Conservation (phyloP, 2,113 vertebrate genomes). For the Astur gentilis region DNA sequence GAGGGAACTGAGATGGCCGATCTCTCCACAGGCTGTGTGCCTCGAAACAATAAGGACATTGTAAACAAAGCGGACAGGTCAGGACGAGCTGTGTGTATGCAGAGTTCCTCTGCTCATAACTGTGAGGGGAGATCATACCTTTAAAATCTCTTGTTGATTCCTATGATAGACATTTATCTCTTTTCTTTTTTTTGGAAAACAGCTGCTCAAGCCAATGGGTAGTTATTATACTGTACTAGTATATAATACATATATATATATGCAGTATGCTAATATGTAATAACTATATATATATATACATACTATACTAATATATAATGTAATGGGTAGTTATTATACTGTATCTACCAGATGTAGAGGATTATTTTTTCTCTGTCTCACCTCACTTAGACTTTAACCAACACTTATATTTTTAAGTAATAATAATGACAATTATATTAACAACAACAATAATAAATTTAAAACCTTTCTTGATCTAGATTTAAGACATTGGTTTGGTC, state of each 20-base stretch:
- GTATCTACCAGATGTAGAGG: background rate
- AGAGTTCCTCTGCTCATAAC: background rate
- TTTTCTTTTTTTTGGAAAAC: background rate
- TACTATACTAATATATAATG: background rate
- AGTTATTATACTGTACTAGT: background rate
- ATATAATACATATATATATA: background rate
- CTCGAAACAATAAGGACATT: background rate
- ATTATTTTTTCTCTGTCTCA: background rate
- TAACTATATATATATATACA: too few relatives aligned
- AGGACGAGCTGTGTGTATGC: background rate
- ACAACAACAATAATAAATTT: background rate
- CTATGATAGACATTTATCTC: background rate
- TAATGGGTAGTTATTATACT: background rate
- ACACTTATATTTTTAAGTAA: background rate
- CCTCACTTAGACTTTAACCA: background rate
- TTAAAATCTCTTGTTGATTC: background rate
- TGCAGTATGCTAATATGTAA: background rate
- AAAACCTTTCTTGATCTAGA: background rate
- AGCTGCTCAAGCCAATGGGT: background rate
- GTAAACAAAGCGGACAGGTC: background rate
- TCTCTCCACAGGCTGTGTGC: too few relatives aligned
- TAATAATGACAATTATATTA: background rate
- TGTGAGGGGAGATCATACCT: background rate
- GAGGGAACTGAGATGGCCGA: background rate
- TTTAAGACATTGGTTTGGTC: background rate